Evolutionary conservation across 2,113 vertebrate genomes (phyloP), one percentile per base, ranked within the genome.

Genomic region (Irena cyanogastra): DNA sequence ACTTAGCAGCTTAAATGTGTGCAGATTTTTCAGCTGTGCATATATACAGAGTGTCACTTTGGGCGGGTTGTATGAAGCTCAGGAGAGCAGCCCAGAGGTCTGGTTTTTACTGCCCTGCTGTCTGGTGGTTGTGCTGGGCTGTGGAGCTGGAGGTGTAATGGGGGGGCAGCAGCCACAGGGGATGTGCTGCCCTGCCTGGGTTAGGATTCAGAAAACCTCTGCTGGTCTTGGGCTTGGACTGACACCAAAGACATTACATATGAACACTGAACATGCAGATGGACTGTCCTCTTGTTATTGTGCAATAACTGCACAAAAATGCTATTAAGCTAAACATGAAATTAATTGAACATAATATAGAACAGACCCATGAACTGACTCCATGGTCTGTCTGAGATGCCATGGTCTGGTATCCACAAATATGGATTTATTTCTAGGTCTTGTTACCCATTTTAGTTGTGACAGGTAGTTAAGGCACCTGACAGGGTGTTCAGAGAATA

Each of bases 21-120:
- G 88, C 83, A 86, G 71, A 94, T 95, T 97, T 97, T 97, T 95
- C 90, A 93, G 79, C 85, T 77, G 45, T 86, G n/a, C 87, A 74
- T 88, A 86, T 96, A 88, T 86, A 95, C 90, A 88, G 77, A 88
- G 64, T 69, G 88, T 90, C 96, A 88, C 47, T 92, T 69, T 3
- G 37, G 66, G 54, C 41, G 3, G 0, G 41, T 69, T 77, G 71
- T 31, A 68, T 74, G 95, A 66, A 61, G 79, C 60, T 83, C 37
- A 45, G 78, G 61, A 80, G 17, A 85, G 87, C 78, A 85, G 92
- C 18, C 59, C 81, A 66, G 70, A 80, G 68, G 35, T 77, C 92
- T 90, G 88, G 10, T 57, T 93, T 88, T 64, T 44, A 26, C 61
- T 82, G 82, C 57, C 16, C 41, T 75, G 92, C 81, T 89, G 65